Base-by-base conservation (phyloP, 2,888 invertebrate species). In the Diarsia brunnea region DNA sequence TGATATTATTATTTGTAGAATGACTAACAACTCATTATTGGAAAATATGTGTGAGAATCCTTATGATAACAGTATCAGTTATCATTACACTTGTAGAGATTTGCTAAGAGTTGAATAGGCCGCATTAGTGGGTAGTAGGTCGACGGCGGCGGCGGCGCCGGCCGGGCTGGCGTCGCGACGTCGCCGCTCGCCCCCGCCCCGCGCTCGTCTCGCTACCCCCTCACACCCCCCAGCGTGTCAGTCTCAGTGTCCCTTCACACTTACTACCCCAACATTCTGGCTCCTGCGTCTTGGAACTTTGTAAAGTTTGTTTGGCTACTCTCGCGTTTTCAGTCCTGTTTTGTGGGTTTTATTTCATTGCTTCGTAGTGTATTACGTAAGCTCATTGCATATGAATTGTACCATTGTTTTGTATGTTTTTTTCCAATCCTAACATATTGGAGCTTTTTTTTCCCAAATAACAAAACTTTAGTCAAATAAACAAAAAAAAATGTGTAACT, bases 161-260 rank as follows among this genome's bases (percentile, higher is more conserved):
- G 93, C 88, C 94, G 88, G 95, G 91, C 95, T 96, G 96, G 96
- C 96, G 96, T 94, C 96, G 94, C 93, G 96, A 92, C 95, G 96
- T 93, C 95, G 95, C 93, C 90, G 87, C 60, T 83, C 73, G 75
- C 79, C 88, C 85, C 90, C 74, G 89, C 86, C 86, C 84, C 75
- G 81, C 83, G 78, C 74, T 75, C 82, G 84, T 85, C 79, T 85
- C 85, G 84, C 80, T 78, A 61, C 87, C 78, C 78, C 78, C 73
- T 81, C 67, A 76, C 31, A 78, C 78, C 71, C 82, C 84, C 84
- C 75, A 72, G 74, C 83, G 81, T 84, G 79, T 83, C 88, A 87
- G 86, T 89, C 88, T 87, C 88, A 88, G 84, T 82, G 87, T 88
- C 84, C 82, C 84, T 79, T 84, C 84, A 82, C 81, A 80, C 81